Evolutionary conservation across 1,140 invertebrate genomes (phyloP), one percentile per base, ranked within the genome.

Genomic region (Drosophila cardini): DNA sequence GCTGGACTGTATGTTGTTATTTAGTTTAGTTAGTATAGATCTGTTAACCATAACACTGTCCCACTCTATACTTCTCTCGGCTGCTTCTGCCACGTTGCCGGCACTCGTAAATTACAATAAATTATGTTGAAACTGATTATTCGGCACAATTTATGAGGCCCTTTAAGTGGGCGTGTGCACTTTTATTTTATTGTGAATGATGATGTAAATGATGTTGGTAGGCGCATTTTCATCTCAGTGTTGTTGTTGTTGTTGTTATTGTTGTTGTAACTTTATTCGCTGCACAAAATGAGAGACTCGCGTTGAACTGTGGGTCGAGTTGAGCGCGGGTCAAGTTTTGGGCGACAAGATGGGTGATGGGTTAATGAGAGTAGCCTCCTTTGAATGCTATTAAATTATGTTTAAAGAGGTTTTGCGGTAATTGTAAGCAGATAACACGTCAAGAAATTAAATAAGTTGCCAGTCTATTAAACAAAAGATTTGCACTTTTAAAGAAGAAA

Each of bases 141-240:
- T 80, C 84, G 80, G 80, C 79, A 84, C 85, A 89, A 89, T 89
- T 89, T 89, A 89, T 89, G 84, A 83, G 80, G 71, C 80, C 80
- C 84, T 89, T 84, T 90, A 85, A 89, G 84, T 89, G 85, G 84
- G 84, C 84, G 84, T 89, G 80, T 84, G 77, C 80, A 84, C 85
- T 90, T 89, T 89, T 89, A 89, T 89, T 89, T 89, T 89, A 89
- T 89, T 89, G 84, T 89, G 84, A 89, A 90, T 89, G 84, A 89
- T 89, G 83, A 86, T 86, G 83, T 86, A 86, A 86, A 87, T 86
- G 79, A 87, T 87, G 83, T 79, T 89, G 83, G 84, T 80, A 82
- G 72, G 76, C 72, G 60, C 76, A 75, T 55, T 70, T 62, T 50
- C 65, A 62, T 70, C 50, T 67, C n/a, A n/a, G n/a, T 61, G 60